phyloP scores from a whole-genome alignment of 2,888 invertebrate genomes.

The Cactoblastis cactorum region DNA sequence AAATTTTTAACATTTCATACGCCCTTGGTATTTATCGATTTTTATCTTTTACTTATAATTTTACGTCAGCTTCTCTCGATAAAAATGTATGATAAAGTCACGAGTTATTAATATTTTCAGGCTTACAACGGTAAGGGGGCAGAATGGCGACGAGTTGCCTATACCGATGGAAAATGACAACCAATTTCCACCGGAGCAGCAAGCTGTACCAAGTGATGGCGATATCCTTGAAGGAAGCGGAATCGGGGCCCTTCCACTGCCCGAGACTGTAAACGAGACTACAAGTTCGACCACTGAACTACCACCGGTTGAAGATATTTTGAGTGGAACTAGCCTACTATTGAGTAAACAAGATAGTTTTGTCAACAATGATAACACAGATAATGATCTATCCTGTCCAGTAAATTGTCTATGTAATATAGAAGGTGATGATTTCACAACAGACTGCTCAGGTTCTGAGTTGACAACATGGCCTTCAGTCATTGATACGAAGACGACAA shows the following conservation, averaged over 20 bases:
- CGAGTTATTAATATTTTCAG: conserved; percentile 46
- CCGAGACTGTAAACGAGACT: conserved; percentile 34
- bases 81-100: conserved; percentile 54
- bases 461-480: conserved; percentile 69
- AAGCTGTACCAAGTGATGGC: conserved; percentile 45
- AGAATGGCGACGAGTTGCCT: conserved; percentile 53
- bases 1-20: conserved; percentile 19
- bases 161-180: conserved; percentile 64
- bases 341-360: conserved; percentile 27
- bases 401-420: conserved; percentile 54
- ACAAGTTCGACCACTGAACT: conserved; percentile 31
- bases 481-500: conserved; percentile 54
- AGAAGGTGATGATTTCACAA: conserved; percentile 52
- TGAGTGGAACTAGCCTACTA: conserved; percentile 24
- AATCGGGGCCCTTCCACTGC: conserved; percentile 41
- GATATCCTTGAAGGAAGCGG: conserved; percentile 52
- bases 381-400: conserved; percentile 44
- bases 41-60: conserved; percentile 62
- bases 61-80: conserved; percentile 63
- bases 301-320: conserved; percentile 47
- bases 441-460: conserved; percentile 70
- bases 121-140: conserved; percentile 38
- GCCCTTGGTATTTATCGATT: conserved; percentile 63
- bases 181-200: conserved; percentile 59
- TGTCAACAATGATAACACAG: conserved; percentile 3